Conservation (phyloP, 1,140 invertebrate species). For the Heliconius congener region DNA sequence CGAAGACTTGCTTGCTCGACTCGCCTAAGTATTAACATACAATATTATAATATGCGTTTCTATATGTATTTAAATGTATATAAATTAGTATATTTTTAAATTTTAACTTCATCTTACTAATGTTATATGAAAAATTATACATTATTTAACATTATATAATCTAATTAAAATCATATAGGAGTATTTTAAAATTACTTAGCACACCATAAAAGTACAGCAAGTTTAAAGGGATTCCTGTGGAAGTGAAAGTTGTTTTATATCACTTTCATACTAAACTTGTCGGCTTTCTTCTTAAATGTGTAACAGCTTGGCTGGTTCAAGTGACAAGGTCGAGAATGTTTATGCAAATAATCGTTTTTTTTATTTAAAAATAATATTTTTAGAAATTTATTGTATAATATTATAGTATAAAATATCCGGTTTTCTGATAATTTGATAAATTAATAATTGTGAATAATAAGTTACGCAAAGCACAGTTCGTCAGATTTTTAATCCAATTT, state of each 20-base stretch:
- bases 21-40: no score
- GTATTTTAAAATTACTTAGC: background rate
- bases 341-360: background rate
- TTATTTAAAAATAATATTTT: background rate
- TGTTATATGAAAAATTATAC: no score
- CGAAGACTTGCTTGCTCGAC: no score
- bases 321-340: constrained; percentile 31
- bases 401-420: background rate
- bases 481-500: no score
- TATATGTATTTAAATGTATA: no score
- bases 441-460: no score
- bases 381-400: background rate
- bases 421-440: no score
- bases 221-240: constrained; percentile 31
- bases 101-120: no score
- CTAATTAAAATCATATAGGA: background rate
- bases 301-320: constrained; percentile 27
- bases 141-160: background rate
- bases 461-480: no score
- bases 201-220: constrained; percentile 10
- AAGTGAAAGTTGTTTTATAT: constrained; percentile 60
- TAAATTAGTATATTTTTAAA: no score
- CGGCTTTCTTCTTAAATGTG: constrained; percentile 57
- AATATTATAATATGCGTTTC: no score
- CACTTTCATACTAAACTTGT: constrained; percentile 61